Conservation (phyloP, 2,113 vertebrate genomes). For the Otolemur garnettii region DNA sequence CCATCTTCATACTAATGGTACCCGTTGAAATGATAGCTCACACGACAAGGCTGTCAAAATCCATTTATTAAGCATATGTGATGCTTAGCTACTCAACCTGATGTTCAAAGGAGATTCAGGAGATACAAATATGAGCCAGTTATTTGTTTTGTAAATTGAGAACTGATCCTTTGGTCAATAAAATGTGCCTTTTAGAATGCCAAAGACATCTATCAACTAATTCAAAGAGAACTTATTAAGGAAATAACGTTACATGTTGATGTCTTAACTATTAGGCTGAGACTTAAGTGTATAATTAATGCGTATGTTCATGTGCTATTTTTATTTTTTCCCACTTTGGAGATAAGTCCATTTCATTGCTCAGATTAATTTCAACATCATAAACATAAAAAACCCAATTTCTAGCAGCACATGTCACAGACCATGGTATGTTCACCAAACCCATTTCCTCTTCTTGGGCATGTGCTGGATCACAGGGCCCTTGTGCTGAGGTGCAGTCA, state of each 20-base stretch:
- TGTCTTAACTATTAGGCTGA: conserved; percentile 61
- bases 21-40: conserved; percentile 62
- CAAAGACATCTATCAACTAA: conserved; percentile 52
- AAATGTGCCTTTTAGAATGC: conserved; percentile 61
- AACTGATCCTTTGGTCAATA: conserved; percentile 49
- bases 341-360: conserved; percentile 19
- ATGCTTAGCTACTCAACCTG: background rate
- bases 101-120: background rate
- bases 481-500: background rate
- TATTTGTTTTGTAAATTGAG: conserved; percentile 69
- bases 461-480: background rate
- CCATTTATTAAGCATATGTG: conserved; percentile 15
- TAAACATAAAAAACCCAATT: conserved; percentile 45
- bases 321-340: conserved; percentile 21
- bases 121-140: conserved; percentile 35
- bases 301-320: background rate
- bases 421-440: background rate
- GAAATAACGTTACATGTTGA: conserved; percentile 62
- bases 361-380: conserved; percentile 45
- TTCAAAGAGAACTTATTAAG: conserved; percentile 64
- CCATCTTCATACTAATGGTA: conserved; percentile 65
- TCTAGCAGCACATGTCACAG: background rate
- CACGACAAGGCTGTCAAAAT: conserved; percentile 57
- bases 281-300: conserved; percentile 64
- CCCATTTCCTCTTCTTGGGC: background rate